These are phyloP conservation scores for Neodiprion virginianus DNA, from an alignment of 1,140 invertebrate species.

Conservation along the genomic window DNA sequence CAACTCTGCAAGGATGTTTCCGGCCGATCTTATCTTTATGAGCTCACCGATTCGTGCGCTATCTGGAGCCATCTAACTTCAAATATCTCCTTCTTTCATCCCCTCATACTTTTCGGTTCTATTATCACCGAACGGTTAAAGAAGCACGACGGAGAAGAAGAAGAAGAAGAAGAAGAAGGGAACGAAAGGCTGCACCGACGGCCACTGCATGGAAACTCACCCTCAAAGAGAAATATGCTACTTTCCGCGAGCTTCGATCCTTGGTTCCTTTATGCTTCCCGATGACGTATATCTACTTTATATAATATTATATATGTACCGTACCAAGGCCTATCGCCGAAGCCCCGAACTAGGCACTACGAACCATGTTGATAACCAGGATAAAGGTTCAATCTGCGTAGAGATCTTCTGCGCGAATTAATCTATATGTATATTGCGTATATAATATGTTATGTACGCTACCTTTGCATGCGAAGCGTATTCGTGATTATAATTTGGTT, in stretches of 20 bases:
- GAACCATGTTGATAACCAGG: constrained; percentile 13
- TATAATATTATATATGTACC: background rate
- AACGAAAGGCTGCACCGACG: constrained; percentile 15
- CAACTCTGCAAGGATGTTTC: constrained; percentile 3
- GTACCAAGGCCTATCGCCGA: constrained; percentile 18
- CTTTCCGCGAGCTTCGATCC: constrained; percentile 13
- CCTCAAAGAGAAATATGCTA: constrained; percentile 7
- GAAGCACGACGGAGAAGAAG: constrained; percentile 27
- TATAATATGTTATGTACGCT: no score
- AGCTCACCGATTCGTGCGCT: constrained; percentile 18
- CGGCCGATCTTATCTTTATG: constrained; percentile 27
- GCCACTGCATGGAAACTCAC: background rate
- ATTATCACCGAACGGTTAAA: background rate
- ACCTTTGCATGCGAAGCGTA: no score
- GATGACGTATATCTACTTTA: constrained; percentile 13
- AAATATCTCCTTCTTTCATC: constrained; percentile 19
- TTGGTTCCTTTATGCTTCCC: constrained; percentile 20
- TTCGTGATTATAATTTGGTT: no score
- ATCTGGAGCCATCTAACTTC: constrained; percentile 24
- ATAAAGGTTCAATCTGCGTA: background rate
- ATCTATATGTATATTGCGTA: no score
- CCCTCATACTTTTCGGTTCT: constrained; percentile 8
- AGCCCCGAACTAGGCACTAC: constrained; percentile 2
- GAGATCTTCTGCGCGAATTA: background rate
- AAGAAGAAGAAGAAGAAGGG: constrained; percentile 22